Evolutionary conservation across 2,888 invertebrate species (phyloP).

Genomic region (Harpagoxenus sublaevis): DNA sequence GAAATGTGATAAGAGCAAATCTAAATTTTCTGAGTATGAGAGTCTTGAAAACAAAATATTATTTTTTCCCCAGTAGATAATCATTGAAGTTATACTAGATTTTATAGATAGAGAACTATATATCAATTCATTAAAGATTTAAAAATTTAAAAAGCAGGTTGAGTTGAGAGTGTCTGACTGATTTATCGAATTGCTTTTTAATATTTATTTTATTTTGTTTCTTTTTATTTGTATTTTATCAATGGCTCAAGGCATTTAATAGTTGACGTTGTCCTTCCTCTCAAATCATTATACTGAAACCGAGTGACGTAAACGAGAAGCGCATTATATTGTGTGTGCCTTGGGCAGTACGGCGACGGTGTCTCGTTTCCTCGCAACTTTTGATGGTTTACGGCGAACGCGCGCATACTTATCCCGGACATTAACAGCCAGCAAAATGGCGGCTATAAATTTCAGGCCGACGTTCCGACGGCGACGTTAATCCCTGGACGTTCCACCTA

Average conservation of each 20-base stretch:
- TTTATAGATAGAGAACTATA: not conserved
- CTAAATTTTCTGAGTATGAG: not conserved
- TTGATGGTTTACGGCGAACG: constrained; percentile 30
- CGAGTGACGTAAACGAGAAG: constrained; percentile 15
- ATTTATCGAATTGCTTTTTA: not conserved
- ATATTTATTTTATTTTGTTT: not conserved
- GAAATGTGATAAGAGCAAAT: not conserved
- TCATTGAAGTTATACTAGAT: not conserved
- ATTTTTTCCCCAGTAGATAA: not conserved
- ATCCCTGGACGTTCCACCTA: constrained; percentile 53
- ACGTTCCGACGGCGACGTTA: constrained; percentile 42
- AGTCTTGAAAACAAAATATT: not conserved
- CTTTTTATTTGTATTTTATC: not conserved
- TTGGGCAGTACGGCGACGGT: not conserved
- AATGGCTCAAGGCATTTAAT: not conserved
- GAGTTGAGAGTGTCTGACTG: not conserved
- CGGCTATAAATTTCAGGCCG: constrained; percentile 48
- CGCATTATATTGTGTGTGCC: not conserved
- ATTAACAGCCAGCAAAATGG: constrained; percentile 53
- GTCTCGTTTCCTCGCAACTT: constrained; percentile 32
- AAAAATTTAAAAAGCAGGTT: not conserved
- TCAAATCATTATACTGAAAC: not conserved
- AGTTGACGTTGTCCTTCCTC: not conserved
- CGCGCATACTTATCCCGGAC: constrained; percentile 22
- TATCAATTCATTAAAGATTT: not conserved